These are phyloP conservation scores for Trimorus sp. DNA, from an alignment of 2,888 invertebrate genomes.

Conservation along the genomic window DNA sequence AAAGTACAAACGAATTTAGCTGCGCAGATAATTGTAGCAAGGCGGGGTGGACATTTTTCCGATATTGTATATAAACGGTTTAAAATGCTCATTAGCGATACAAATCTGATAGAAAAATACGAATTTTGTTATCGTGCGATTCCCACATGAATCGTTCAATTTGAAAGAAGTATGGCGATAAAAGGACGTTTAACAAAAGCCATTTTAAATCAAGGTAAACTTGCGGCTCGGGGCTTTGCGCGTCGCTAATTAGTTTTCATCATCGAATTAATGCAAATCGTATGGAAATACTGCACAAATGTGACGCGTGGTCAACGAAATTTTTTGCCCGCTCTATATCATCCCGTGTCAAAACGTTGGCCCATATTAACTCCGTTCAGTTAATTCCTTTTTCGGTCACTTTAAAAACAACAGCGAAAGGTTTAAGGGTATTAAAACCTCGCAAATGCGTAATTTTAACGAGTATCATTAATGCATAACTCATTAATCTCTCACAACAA, in stretches of 20 bases:
- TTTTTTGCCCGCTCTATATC: slow-evolving; percentile 31
- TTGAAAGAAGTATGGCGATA: no score
- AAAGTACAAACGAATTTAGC: no score
- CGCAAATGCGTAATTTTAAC: slow-evolving; percentile 56
- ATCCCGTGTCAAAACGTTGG: not conserved
- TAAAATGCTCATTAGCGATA: no score
- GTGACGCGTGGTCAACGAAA: slow-evolving; percentile 44
- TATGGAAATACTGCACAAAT: slow-evolving; percentile 51
- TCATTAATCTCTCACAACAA: slow-evolving; percentile 45
- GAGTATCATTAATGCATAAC: slow-evolving; percentile 47
- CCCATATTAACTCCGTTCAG: no score
- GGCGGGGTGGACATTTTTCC: no score
- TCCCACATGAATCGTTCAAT: no score
- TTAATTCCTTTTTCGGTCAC: not conserved
- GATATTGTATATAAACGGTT: no score
- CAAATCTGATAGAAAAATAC: slow-evolving; percentile 13
- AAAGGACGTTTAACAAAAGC: no score
- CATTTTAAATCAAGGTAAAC: slow-evolving; percentile 52
- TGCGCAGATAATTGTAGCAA: no score
- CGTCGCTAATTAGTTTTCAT: slow-evolving; percentile 56
- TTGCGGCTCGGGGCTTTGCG: slow-evolving; percentile 35
- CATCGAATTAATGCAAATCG: slow-evolving; percentile 40
- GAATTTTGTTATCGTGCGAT: no score
- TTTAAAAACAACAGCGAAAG: slow-evolving; percentile 14
- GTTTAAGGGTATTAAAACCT: slow-evolving; percentile 46